These are phyloP conservation scores for Dusona sp. DNA, from an alignment of 2,888 invertebrate species.

Conservation along the genomic window DNA sequence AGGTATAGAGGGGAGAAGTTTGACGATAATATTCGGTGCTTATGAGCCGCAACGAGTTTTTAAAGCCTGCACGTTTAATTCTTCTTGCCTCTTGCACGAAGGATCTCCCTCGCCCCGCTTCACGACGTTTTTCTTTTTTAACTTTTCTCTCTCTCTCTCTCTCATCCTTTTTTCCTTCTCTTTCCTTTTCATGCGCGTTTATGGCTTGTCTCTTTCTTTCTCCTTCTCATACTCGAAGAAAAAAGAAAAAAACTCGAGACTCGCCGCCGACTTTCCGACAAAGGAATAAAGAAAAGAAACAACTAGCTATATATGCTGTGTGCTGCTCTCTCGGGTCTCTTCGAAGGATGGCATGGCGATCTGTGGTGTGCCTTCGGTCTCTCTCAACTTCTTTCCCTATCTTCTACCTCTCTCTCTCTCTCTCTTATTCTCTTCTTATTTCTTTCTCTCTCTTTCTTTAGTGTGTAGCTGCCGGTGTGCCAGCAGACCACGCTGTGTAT, in stretches of 20 bases:
- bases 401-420: constrained; percentile 3
- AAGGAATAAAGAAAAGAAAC: constrained; percentile 84
- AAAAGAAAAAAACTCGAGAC: constrained; percentile 80
- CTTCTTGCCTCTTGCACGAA: constrained; percentile 51
- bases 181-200: constrained; percentile 32
- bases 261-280: constrained; percentile 84
- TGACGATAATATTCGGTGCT: constrained; percentile 57
- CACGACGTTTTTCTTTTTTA: constrained; percentile 63
- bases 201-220: constrained; percentile 44
- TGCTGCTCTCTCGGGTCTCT: constrained; percentile 57
- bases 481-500: constrained; percentile 73
- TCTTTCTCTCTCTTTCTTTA: constrained; percentile 14
- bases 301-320: constrained; percentile 78
- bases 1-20: neutral
- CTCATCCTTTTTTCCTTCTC: constrained; percentile 35
- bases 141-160: constrained; percentile 51
- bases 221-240: constrained; percentile 66
- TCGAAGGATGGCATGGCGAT: constrained; percentile 74
- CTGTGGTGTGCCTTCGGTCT: constrained; percentile 53
- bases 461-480: constrained; percentile 37
- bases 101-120: constrained; percentile 67
- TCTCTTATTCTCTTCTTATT: constrained; percentile 9
- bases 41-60: constrained; percentile 61
- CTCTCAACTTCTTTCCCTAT: neutral
- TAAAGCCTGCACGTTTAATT: constrained; percentile 65